Evolutionary conservation across 2,113 vertebrate genomes (phyloP).

Genomic region (Hiodon alosoides): DNA sequence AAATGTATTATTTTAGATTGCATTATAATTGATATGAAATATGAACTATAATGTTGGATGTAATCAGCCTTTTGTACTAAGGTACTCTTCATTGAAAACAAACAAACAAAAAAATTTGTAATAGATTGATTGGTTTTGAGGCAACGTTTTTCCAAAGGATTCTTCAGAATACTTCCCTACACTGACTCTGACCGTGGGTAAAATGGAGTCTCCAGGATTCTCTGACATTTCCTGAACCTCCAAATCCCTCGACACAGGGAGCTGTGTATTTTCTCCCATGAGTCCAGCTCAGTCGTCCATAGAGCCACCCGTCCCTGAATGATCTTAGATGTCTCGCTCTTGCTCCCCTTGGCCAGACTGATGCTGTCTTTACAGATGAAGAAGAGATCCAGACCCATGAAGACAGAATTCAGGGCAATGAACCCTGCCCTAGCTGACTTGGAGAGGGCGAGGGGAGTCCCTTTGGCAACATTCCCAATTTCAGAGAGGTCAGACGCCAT

Average conservation of each 20-base stretch:
- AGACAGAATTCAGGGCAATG: slow-evolving; percentile 36
- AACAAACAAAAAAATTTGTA: too few species aligned
- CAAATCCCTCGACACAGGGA: slow-evolving; percentile 31
- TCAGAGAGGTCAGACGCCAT: slow-evolving; percentile 40
- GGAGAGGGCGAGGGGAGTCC: slow-evolving; percentile 34
- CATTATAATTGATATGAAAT: too few species aligned
- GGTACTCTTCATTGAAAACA: too few species aligned
- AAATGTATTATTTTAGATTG: too few species aligned
- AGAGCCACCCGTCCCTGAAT: slow-evolving; percentile 36
- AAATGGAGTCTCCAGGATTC: slow-evolving; percentile 32
- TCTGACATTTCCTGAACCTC: slow-evolving; percentile 22
- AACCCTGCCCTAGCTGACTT: slow-evolving; percentile 33
- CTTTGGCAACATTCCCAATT: slow-evolving; percentile 41
- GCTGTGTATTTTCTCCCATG: slow-evolving; percentile 33
- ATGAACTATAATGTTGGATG: too few species aligned
- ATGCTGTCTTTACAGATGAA: slow-evolving; percentile 45
- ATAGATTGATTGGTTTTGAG: too few species aligned
- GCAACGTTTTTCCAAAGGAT: background rate
- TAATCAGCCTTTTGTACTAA: too few species aligned
- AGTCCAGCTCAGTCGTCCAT: slow-evolving; percentile 37
- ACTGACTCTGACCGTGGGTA: background rate
- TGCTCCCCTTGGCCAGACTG: slow-evolving; percentile 39
- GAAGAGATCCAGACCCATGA: slow-evolving; percentile 44
- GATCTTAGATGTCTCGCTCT: slow-evolving; percentile 34
- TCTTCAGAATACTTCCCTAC: background rate